Conservation (phyloP, 2,113 vertebrate genomes). For the Philantomba maxwellii region DNA sequence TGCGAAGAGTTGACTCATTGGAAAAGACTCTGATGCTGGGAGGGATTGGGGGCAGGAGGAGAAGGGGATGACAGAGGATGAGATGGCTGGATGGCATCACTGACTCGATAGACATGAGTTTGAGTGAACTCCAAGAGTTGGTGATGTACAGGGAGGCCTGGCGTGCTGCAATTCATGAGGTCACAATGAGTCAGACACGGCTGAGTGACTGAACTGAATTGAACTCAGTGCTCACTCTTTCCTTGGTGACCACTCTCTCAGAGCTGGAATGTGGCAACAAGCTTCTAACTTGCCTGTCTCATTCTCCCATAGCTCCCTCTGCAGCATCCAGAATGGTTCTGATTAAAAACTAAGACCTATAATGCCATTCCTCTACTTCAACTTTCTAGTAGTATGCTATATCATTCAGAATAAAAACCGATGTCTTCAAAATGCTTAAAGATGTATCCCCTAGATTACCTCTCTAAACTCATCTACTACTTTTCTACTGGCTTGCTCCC, state of each 20-base stretch:
- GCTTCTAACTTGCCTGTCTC: neutral
- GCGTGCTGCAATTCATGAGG: too few relatives aligned
- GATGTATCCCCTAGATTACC: neutral
- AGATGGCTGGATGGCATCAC: too few relatives aligned
- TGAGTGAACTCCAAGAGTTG: too few relatives aligned
- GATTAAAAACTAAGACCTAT: neutral
- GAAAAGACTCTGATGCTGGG: too few relatives aligned
- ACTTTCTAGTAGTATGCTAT: neutral
- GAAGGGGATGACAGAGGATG: too few relatives aligned
- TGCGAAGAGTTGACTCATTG: too few relatives aligned
- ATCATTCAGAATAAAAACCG: neutral
- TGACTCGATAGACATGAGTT: accelerated
- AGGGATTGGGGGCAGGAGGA: too few relatives aligned
- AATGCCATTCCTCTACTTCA: neutral
- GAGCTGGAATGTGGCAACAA: neutral
- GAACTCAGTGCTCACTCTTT: neutral
- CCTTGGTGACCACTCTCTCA: neutral
- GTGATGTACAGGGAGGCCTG: too few relatives aligned
- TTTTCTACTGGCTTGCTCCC: neutral
- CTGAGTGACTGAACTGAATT: too few relatives aligned
- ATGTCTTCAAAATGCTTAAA: neutral
- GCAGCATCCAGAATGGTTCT: neutral
- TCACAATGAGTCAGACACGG: accelerated
- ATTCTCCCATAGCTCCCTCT: neutral
- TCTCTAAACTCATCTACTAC: neutral